Evolutionary conservation across 2,797 vertebrate genomes (phyloP), one percentile per base, ranked within the genome.

Genomic region (Manis javanica): DNA sequence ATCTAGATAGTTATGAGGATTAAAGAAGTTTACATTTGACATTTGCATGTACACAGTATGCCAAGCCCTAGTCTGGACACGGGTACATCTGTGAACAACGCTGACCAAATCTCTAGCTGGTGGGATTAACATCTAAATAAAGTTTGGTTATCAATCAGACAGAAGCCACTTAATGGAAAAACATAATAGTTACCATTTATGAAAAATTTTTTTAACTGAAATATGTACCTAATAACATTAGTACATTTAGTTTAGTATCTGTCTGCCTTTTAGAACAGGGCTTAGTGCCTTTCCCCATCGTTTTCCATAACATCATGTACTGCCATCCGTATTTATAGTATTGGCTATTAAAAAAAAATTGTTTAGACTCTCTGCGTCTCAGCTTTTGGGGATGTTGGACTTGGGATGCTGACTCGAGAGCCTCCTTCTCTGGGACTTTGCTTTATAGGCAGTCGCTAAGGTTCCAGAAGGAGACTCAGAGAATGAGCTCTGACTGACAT

Each of bases 401-500:
- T 84, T 86, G 61, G 86, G 49, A 72, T 93, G 37, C 34, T 57
- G 39, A 87, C 31, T 69, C 3, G 37, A 69, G 29, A 77, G 53
- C 31, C 24, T 74, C 7, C 24, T 94, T 49, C 37, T 88, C 46
- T 83, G 49, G 69, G 34, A 74, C 78, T 79, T 71, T 79, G 72
- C 49, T 87, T 24, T 82, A 31, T 90, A 87, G 53, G 9, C 71
- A 92, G 57, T 71, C 39, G 84, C 23, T 57, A 24, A 63, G 68
- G 4, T 78, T 92, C 51, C 18, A 83, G 29, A 86, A 94, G 29
- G 51, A 6, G 71, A 61, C 72, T 91, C 69, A 63, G 51, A 84
- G 68, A 95, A 63, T 86, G 71, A 90, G 68, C 63, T 66, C 55
- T 92, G 82, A 88, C 39, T 89, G 88, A 79, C 53, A 34, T 14